Conservation (phyloP, 2,888 invertebrate genomes). For the Harpalus rufipes region DNA sequence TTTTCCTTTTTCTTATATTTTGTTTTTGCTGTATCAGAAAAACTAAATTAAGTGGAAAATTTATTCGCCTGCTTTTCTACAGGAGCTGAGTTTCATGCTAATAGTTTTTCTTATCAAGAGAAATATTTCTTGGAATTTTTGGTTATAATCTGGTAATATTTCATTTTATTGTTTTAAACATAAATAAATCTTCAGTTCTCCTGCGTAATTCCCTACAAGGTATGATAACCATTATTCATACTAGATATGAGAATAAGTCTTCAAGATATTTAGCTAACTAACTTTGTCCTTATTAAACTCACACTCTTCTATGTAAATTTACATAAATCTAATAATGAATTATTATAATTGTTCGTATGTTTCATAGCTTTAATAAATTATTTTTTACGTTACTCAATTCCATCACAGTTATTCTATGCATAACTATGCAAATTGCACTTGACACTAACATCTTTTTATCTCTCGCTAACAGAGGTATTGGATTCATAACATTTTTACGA, state of each 20-base stretch:
- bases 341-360: no score
- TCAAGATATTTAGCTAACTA: no score
- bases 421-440: no score
- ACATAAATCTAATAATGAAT: no score
- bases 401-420: no score
- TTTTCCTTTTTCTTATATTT: constrained; percentile 49
- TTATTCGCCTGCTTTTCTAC: constrained; percentile 32
- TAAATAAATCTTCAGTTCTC: constrained; percentile 36
- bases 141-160: constrained; percentile 45
- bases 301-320: no score
- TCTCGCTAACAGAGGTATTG: no score
- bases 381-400: no score
- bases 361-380: no score
- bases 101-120: constrained; percentile 55
- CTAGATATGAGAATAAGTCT: background rate
- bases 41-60: constrained; percentile 63
- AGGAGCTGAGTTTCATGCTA: constrained; percentile 46
- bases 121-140: constrained; percentile 48
- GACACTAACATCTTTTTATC: no score
- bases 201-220: constrained; percentile 7
- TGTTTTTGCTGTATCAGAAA: constrained; percentile 59
- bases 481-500: no score
- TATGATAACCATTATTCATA: constrained; percentile 17
- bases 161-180: constrained; percentile 47
- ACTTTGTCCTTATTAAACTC: no score